phyloP scores from a whole-genome alignment of 2,888 invertebrate species.

The Tryphoninae sp. region DNA sequence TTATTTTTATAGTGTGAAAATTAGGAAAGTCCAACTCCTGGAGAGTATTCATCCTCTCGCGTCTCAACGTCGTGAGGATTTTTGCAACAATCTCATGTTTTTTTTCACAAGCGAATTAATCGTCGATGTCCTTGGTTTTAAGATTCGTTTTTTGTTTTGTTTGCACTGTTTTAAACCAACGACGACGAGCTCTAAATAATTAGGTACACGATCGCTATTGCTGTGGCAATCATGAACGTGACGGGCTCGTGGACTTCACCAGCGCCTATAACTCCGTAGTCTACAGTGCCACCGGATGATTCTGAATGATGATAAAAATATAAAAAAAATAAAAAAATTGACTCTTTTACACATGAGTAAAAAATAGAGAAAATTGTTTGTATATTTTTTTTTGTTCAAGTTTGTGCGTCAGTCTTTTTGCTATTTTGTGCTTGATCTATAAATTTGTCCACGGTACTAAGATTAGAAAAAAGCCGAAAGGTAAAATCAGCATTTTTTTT shows the following conservation, averaged over 20 bases:
- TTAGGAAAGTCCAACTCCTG: constrained; percentile 56
- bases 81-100: background rate
- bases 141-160: background rate
- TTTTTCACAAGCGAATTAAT: background rate
- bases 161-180: constrained; percentile 25
- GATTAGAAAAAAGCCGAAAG: constrained; percentile 29
- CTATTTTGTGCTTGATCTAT: background rate
- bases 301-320: constrained; percentile 78
- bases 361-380: constrained; percentile 26
- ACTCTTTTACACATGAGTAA: constrained; percentile 70
- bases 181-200: constrained; percentile 65
- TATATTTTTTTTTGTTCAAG: no score
- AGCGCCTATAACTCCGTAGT: constrained; percentile 75
- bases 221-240: constrained; percentile 77
- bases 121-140: background rate
- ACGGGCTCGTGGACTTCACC: constrained; percentile 78
- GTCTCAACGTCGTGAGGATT: constrained; percentile 20
- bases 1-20: constrained; percentile 23
- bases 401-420: constrained; percentile 40
- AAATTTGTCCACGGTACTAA: constrained; percentile 21
- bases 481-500: background rate
- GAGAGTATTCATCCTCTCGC: constrained; percentile 51
- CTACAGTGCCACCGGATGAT: constrained; percentile 76
- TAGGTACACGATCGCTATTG: constrained; percentile 77
- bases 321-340: constrained; percentile 77